Evolutionary conservation across 2,797 vertebrate genomes (phyloP).

Genomic region (Darevskia nairensis): DNA sequence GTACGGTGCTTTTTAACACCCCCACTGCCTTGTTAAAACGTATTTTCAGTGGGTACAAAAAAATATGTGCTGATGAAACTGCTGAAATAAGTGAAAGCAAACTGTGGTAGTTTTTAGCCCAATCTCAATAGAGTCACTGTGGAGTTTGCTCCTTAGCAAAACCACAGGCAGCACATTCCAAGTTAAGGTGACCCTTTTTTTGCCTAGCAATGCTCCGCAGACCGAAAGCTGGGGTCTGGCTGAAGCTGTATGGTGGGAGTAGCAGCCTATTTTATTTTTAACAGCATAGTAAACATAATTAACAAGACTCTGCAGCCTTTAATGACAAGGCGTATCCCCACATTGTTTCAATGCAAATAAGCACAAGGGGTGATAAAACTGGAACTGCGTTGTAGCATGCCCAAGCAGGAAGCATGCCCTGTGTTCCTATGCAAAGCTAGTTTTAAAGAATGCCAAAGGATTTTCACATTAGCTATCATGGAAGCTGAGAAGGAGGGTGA

Average conservation of each 20-base stretch:
- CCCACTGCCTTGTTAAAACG: neutral
- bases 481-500: neutral
- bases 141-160: conserved; percentile 53
- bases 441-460: neutral
- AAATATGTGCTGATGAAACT: neutral
- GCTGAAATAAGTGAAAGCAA: conserved; percentile 38
- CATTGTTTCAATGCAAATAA: neutral
- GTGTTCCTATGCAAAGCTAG: neutral
- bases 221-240: conserved; percentile 26
- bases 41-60: conserved; percentile 2
- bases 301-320: neutral
- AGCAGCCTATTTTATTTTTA: neutral
- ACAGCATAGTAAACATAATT: neutral
- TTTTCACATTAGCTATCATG: neutral
- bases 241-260: conserved; percentile 2
- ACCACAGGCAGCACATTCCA: conserved; percentile 68
- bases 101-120: conserved; percentile 42
- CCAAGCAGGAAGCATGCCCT: neutral
- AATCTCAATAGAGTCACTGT: conserved; percentile 50
- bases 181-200: conserved; percentile 39
- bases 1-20: neutral
- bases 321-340: neutral
- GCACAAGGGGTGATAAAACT: neutral
- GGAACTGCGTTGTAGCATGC: too few relatives aligned
- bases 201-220: conserved; percentile 57